phyloP scores from a whole-genome alignment of 2,888 invertebrate species.

The Rotaria sp. region DNA sequence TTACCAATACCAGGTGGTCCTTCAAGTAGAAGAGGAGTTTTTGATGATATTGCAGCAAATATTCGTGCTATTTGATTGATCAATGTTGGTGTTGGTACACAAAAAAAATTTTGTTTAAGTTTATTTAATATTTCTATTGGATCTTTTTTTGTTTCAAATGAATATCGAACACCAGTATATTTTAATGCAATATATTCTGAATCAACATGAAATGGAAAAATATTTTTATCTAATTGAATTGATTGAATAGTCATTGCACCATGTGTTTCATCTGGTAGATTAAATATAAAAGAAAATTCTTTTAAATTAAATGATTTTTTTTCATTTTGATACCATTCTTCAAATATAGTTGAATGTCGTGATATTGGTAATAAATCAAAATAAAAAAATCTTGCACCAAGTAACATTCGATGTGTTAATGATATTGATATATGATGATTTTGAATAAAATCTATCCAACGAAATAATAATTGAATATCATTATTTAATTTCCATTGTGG shows the following conservation, averaged over 20 bases:
- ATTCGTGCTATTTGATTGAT: neutral
- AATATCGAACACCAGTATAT: neutral
- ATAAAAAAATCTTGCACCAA: neutral
- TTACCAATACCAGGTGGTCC: slow-evolving; percentile 17
- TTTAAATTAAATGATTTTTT: neutral
- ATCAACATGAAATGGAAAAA: neutral
- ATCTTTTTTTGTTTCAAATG: neutral
- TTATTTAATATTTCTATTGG: neutral
- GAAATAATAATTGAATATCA: slow-evolving; percentile 13
- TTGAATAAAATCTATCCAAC: neutral
- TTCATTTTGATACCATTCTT: neutral
- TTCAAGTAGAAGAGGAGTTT: neutral
- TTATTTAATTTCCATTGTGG: neutral
- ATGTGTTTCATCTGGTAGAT: neutral
- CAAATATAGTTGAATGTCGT: neutral
- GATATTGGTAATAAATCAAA: neutral
- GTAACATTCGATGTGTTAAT: neutral
- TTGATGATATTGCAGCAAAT: neutral
- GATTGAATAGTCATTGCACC: neutral
- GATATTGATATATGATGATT: neutral
- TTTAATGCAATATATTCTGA: neutral
- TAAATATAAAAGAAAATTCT: neutral
- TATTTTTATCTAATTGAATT: neutral
- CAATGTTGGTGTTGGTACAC: neutral
- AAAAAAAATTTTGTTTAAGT: neutral